These are phyloP conservation scores for Drosophila borealis DNA, from an alignment of 2,888 invertebrate genomes.

Conservation along the genomic window DNA sequence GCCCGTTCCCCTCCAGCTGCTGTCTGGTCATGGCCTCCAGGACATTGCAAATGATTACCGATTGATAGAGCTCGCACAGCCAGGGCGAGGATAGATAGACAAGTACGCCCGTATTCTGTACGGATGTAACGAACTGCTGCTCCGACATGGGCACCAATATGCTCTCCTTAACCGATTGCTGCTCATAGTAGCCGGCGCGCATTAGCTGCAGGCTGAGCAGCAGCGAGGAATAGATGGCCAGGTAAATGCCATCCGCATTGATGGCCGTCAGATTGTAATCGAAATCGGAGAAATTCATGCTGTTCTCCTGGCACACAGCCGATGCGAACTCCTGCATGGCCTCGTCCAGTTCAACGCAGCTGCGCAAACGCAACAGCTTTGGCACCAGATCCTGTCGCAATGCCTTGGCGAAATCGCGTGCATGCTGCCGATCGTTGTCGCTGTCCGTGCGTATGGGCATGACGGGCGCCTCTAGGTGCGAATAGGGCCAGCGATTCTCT, in stretches of 20 bases:
- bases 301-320: conserved; percentile 92
- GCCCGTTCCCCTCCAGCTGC: conserved; percentile 78
- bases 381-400: conserved; percentile 91
- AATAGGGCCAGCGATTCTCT: conserved; percentile 85
- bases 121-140: conserved; percentile 96
- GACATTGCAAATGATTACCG: conserved; percentile 88
- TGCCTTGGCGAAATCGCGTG: conserved; percentile 92
- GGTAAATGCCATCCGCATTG: conserved; percentile 97
- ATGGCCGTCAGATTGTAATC: conserved; percentile 89
- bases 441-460: conserved; percentile 87
- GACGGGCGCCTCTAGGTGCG: conserved; percentile 84
- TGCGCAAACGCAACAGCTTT: conserved; percentile 90
- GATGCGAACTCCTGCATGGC: conserved; percentile 96
- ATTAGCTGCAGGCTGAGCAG: conserved; percentile 92
- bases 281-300: conserved; percentile 85
- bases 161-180: conserved; percentile 85
- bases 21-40: conserved; percentile 80
- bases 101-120: conserved; percentile 95
- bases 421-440: conserved; percentile 94
- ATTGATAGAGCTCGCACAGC: conserved; percentile 96
- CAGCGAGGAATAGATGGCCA: conserved; percentile 94
- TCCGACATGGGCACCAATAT: conserved; percentile 88
- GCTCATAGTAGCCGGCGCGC: conserved; percentile 91
- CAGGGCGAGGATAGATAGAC: conserved; percentile 97
- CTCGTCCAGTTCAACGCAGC: conserved; percentile 95